Conservation (phyloP, 2,113 vertebrate species). For the Brienomyrus brachyistius region DNA sequence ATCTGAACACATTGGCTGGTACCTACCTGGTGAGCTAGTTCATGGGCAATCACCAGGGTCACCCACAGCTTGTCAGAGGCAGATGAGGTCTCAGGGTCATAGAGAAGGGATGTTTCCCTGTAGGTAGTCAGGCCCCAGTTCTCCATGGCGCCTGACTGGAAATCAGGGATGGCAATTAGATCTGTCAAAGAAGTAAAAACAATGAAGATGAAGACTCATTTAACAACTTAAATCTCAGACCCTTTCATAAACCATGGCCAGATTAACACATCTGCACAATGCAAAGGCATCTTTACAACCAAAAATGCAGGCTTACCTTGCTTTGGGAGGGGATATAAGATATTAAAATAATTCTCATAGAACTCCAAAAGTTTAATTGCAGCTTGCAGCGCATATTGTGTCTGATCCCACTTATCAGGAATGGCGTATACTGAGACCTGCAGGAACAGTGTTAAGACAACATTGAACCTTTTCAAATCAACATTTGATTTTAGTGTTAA, state of each 20-base stretch:
- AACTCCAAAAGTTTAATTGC: conserved; percentile 67
- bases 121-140: conserved; percentile 68
- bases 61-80: conserved; percentile 56
- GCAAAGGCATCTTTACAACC: background rate
- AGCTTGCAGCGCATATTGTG: conserved; percentile 61
- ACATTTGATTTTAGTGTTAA: background rate
- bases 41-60: conserved; percentile 61
- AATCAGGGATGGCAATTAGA: conserved; percentile 63
- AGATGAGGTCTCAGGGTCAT: conserved; percentile 52
- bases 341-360: conserved; percentile 68
- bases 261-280: background rate
- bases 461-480: background rate
- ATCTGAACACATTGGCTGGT: background rate
- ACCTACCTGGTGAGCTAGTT: conserved; percentile 60
- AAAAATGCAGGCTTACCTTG: conserved; percentile 44
- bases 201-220: background rate
- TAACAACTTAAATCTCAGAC: background rate
- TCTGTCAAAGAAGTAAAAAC: conserved; percentile 40
- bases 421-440: conserved; percentile 63
- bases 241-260: background rate
- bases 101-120: conserved; percentile 60
- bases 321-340: conserved; percentile 65
- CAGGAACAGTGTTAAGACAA: background rate
- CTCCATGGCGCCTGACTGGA: conserved; percentile 62
- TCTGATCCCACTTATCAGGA: conserved; percentile 61